A percentile compares a stretch with the other conserved stretches of the same genome.
phyloP scores from a whole-genome alignment of 2,888 invertebrate genomes.

The Notodonta ziczac region DNA sequence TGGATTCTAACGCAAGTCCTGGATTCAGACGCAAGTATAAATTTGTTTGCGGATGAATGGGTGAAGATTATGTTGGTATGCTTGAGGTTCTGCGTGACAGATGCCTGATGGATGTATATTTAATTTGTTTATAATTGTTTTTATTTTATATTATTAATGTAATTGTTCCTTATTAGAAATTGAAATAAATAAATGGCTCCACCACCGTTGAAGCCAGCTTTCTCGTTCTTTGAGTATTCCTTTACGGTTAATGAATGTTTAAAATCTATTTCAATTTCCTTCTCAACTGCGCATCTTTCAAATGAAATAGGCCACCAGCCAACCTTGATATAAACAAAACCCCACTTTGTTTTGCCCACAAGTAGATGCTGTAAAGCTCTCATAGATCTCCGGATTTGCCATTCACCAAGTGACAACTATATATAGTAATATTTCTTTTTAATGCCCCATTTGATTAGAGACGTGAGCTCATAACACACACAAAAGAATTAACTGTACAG shows the following conservation, averaged over 20 bases:
- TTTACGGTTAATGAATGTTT: neutral
- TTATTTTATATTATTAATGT: too few relatives aligned
- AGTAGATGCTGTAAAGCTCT: constrained; percentile 31
- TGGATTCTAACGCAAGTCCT: too few relatives aligned
- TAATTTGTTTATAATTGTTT: too few relatives aligned
- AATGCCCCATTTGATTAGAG: constrained; percentile 79
- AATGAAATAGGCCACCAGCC: constrained; percentile 2
- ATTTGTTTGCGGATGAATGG: too few relatives aligned
- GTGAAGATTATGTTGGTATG: too few relatives aligned
- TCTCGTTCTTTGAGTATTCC: too few relatives aligned
- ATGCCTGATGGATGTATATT: too few relatives aligned
- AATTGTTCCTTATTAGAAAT: too few relatives aligned
- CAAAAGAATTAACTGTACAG: constrained; percentile 69
- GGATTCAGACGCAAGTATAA: too few relatives aligned
- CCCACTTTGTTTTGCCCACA: neutral
- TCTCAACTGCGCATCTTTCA: neutral
- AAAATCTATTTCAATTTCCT: neutral
- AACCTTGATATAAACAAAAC: constrained; percentile 7
- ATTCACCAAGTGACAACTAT: constrained; percentile 75
- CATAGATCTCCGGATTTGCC: constrained; percentile 57
- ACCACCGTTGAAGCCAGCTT: too few relatives aligned
- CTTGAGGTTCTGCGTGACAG: too few relatives aligned
- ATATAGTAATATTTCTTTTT: constrained; percentile 79
- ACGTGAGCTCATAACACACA: constrained; percentile 64
- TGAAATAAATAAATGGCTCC: too few relatives aligned